A percentile compares a stretch with the other conserved stretches of the same genome.
Evolutionary conservation across 2,113 vertebrate species (phyloP).

Genomic region (Gasterosteus aculeatus): DNA sequence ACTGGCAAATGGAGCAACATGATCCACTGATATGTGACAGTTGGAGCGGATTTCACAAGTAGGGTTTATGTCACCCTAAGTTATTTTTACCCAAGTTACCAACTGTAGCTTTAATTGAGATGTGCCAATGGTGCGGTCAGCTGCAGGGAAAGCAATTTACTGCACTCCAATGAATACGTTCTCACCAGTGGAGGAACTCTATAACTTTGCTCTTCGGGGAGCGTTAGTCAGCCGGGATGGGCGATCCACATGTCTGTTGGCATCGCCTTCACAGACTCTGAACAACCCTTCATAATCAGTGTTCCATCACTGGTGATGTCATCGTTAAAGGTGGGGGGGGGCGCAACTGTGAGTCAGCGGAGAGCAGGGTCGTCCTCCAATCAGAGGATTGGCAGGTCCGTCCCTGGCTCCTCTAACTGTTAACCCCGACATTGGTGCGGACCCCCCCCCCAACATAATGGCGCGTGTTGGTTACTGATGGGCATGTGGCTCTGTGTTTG

Average conservation of each 20-base stretch:
- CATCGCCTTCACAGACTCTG: background rate
- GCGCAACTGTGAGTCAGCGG: no score
- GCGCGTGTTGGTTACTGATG: no score
- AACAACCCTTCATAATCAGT: conserved; percentile 21
- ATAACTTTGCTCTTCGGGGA: conserved; percentile 5
- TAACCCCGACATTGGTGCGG: no score
- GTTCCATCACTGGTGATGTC: conserved; percentile 10
- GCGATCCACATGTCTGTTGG: background rate
- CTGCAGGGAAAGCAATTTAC: conserved; percentile 8
- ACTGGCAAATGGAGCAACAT: background rate
- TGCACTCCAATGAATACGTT: conserved; percentile 23
- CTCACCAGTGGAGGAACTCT: background rate
- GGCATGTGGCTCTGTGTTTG: no score
- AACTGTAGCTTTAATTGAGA: conserved; percentile 3
- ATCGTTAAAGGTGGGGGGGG: no score
- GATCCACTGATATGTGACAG: background rate
- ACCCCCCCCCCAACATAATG: no score
- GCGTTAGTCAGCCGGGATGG: conserved; percentile 2
- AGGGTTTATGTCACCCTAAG: background rate
- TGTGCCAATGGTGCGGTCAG: background rate
- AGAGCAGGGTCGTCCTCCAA: no score
- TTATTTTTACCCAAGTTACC: background rate
- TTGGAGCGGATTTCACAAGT: background rate
- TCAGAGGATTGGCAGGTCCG: no score
- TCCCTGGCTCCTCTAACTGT: no score